Percentiles rank a stretch among this genome's conserved stretches.
Conservation (phyloP, 2,113 vertebrate species). For the Petromus typicus region DNA sequence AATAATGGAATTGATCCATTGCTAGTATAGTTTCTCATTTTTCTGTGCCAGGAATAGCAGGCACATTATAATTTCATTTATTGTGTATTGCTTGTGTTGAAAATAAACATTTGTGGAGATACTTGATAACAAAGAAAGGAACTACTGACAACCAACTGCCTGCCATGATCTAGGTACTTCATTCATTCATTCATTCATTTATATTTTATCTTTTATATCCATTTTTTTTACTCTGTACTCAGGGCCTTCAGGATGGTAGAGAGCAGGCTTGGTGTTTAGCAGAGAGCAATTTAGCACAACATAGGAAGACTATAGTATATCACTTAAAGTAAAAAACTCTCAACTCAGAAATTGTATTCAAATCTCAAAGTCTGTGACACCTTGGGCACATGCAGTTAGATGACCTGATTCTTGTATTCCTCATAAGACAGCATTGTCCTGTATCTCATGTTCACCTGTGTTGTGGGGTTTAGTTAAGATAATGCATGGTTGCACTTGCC, state of each 20-base stretch:
- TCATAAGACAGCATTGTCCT: background rate
- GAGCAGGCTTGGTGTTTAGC: background rate
- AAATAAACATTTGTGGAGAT: background rate
- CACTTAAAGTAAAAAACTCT: background rate
- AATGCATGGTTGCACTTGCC: background rate
- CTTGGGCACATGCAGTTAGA: background rate
- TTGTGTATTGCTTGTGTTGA: background rate
- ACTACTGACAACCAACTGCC: background rate
- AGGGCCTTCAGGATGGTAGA: background rate
- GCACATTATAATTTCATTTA: constrained; percentile 1
- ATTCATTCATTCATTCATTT: background rate
- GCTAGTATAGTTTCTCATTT: background rate
- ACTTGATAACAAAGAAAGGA: background rate
- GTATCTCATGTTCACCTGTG: background rate
- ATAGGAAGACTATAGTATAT: background rate
- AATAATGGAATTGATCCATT: background rate
- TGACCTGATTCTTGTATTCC: background rate
- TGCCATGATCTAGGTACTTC: background rate
- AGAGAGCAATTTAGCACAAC: background rate
- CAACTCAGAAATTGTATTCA: background rate
- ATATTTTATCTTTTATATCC: constrained; percentile 13
- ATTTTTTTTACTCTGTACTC: background rate
- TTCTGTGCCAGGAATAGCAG: background rate
- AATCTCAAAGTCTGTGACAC: background rate
- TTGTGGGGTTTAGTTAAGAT: background rate